These are phyloP conservation scores for Astyanax mexicanus DNA, from an alignment of 2,797 vertebrate species.

Conservation along the genomic window DNA sequence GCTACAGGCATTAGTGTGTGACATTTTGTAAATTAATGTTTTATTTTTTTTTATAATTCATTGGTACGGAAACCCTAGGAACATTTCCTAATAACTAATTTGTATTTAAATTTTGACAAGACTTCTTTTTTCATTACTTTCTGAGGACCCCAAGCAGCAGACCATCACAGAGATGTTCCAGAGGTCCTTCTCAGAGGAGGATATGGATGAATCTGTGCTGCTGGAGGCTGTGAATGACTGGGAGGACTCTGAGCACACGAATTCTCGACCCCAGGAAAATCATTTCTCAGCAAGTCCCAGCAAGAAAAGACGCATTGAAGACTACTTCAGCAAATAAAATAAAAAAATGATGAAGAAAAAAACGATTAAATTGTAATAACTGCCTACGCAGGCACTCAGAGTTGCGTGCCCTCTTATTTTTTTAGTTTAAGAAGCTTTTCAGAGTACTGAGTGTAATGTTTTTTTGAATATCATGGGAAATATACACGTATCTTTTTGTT, in stretches of 20 bases:
- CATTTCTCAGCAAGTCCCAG: slow-evolving; percentile 60
- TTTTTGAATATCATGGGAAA: slow-evolving; percentile 1
- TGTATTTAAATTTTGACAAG: too few relatives aligned
- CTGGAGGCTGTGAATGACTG: slow-evolving; percentile 82
- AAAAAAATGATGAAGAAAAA: background rate
- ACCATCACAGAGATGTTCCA: slow-evolving; percentile 91
- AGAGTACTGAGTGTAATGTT: background rate
- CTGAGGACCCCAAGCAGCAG: slow-evolving; percentile 85
- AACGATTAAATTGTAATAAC: background rate
- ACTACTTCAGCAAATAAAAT: slow-evolving; percentile 70
- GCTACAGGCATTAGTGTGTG: too few relatives aligned
- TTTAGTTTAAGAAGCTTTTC: background rate
- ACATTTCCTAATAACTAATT: too few relatives aligned
- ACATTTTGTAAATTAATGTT: too few relatives aligned
- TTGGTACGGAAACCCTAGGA: too few relatives aligned
- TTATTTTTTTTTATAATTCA: too few relatives aligned
- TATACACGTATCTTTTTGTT: too few relatives aligned
- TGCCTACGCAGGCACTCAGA: background rate
- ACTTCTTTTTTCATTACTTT: slow-evolving; percentile 54
- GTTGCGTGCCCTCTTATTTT: background rate
- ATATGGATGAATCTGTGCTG: slow-evolving; percentile 77
- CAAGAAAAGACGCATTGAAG: slow-evolving; percentile 74
- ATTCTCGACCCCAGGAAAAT: slow-evolving; percentile 41
- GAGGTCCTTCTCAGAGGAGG: slow-evolving; percentile 83
- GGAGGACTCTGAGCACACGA: slow-evolving; percentile 70